phyloP scores from a whole-genome alignment of 2,113 vertebrate species.

The Rhinichthys klamathensis region DNA sequence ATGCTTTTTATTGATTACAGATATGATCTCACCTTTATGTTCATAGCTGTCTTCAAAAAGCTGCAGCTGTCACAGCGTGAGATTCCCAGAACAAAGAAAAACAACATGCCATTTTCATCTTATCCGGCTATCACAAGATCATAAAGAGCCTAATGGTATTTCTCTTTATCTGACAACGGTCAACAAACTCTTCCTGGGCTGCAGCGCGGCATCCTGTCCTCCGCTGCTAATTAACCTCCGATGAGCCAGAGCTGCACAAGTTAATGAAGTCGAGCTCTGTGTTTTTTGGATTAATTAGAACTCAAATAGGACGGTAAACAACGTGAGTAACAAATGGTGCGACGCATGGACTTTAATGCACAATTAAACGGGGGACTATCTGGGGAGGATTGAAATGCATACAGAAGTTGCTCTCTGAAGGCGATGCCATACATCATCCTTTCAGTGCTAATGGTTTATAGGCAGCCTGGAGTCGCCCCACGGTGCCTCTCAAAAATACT shows the following conservation, averaged over 20 bases:
- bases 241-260: conserved; percentile 77
- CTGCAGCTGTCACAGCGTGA: neutral
- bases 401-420: conserved; percentile 81
- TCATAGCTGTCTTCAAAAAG: neutral
- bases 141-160: conserved; percentile 39
- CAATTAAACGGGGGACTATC: conserved; percentile 80
- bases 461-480: conserved; percentile 66
- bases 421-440: conserved; percentile 80
- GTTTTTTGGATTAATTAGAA: conserved; percentile 85
- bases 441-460: conserved; percentile 82
- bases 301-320: conserved; percentile 82
- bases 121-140: conserved; percentile 38
- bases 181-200: conserved; percentile 44
- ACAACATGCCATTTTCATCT: conserved; percentile 23
- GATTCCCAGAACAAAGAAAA: conserved; percentile 26
- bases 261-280: conserved; percentile 84
- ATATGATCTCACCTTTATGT: conserved; percentile 25
- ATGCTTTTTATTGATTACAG: conserved; percentile 8
- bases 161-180: conserved; percentile 39
- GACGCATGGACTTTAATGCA: conserved; percentile 86
- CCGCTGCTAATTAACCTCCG: conserved; percentile 86
- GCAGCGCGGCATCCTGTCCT: conserved; percentile 62
- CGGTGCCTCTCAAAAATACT: conserved; percentile 64
- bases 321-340: conserved; percentile 84
- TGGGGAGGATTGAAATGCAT: conserved; percentile 74